Base-by-base conservation (phyloP, 2,888 invertebrate species). In the Ischnus inquisitorius region DNA sequence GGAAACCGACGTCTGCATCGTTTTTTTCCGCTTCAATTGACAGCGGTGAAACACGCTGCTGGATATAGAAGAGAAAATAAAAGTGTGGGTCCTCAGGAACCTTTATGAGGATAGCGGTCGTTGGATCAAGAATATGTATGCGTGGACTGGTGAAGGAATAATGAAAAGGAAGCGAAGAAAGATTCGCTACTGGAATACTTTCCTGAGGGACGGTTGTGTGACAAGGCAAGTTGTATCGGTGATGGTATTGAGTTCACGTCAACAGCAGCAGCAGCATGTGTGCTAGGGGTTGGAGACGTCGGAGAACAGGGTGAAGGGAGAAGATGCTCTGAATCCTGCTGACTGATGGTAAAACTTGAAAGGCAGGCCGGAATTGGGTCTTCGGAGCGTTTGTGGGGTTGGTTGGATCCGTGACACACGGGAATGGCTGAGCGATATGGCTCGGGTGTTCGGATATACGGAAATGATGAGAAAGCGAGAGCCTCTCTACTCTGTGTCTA, bases 291-390 rank as follows among this genome's bases (percentile, higher is more conserved):
- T 65, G 46, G 79, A 74, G 76, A 64, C 65, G 84, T 41, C 51
- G 54, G 46, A 71, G 78, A 83, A 76, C 68, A 64, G 84, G 77
- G 75, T 48, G 75, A 79, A 78, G 85, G 82, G 76, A 80, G 67
- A 68, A 74, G 57, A 83, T 67, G 69, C 80, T 85, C 83, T 78
- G 88, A 88, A 88, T 87, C 85, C 79, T 75, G 85, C 87, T 88
- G 90, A 89, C 88, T 89, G 87, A 88, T 87, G 87, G 87, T 86
- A 82, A 88, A 89, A 88, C 88, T 89, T 88, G 87, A 88, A 89
- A 89, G 88, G 86, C 85, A 87, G 74, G 74, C 79, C 71, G 85
- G 88, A 90, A 88, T 89, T 89, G 88, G 88, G 90, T 90, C 90
- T 86, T 84, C 67, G 79, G 77, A 68, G 69, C 72, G 76, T 54